Evolutionary conservation across 1,140 invertebrate species (phyloP), one percentile per base, ranked within the genome.

Genomic region (Carcinoscorpius rotundicauda): DNA sequence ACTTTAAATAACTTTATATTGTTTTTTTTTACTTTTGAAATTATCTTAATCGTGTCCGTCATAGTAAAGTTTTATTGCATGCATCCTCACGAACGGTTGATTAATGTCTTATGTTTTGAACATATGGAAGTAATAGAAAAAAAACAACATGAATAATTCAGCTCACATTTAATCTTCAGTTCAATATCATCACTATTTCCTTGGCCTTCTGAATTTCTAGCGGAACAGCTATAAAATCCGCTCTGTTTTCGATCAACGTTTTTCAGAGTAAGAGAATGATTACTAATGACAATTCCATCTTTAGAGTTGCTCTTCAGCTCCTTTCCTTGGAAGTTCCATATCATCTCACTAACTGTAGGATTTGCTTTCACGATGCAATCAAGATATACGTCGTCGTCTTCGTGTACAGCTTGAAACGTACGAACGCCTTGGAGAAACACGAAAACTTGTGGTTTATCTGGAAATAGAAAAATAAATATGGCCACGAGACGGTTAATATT

Each of bases 141-240:
- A 29, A 29, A 29, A 29, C 29, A 29, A 29, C 29, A 29, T 29
- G 49, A 9, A 29, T 29, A 29, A 29, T 29, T 29, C 29, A 29
- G 29, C 67, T 68, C 56, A 68, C 67, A 68, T 9, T 91, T 83
- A 61, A 95, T 89, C 76, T 92, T 87, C 60, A 95, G 79, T 64
- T 85, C 81, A 73, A 93, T 90, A 1, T 87, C 82, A 53, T 84
- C 82, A 76, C 90, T 93, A 67, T 88, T 86, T 4, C 90, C 89
- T 70, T 91, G 88, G 1, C 91, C 91, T 77, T 93, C 91, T 0
- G 85, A 85, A 75, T 94, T 95, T 76, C 85, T 87, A 0, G 89
- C 91, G 3, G 91, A 86, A 74, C 91, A 95, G 1, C 88, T 88
- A 77, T 93, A 93, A 5, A 62, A 63, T 5, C 75, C 75, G 3